Conservation (phyloP, 2,797 vertebrate species). For the Fratercula arctica region DNA sequence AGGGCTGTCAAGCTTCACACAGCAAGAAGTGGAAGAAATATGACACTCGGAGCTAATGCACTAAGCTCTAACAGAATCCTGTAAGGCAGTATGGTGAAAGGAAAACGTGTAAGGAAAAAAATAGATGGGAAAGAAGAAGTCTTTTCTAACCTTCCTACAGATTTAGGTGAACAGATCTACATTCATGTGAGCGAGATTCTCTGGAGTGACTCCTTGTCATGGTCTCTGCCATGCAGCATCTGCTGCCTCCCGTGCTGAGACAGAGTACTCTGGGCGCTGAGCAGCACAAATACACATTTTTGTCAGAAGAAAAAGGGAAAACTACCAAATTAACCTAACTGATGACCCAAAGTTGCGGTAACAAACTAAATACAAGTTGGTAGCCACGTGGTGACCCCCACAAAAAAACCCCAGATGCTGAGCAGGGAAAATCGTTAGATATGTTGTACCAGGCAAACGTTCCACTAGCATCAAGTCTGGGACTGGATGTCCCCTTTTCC, state of each 20-base stretch:
- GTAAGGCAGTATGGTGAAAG: not conserved
- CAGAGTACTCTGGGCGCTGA: not conserved
- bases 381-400: not conserved
- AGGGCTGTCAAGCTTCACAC: not conserved
- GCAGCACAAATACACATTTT: not conserved
- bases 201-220: not conserved
- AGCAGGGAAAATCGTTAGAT: not conserved
- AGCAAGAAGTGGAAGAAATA: not conserved
- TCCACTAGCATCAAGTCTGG: not conserved
- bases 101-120: not conserved
- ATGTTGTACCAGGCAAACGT: accelerated
- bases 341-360: not conserved
- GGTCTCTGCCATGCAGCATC: not conserved
- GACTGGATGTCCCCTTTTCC: not conserved
- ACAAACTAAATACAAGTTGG: not conserved
- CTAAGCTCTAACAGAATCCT: not conserved
- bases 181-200: not conserved
- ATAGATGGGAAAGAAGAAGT: not conserved
- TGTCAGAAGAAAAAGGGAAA: not conserved
- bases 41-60: not conserved
- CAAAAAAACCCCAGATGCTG: not conserved
- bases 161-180: not conserved
- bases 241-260: not conserved
- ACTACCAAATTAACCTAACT: not conserved
- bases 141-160: not conserved